Evolutionary conservation across 2,888 invertebrate genomes (phyloP).

Genomic region (Caenorhabditis sp.): DNA sequence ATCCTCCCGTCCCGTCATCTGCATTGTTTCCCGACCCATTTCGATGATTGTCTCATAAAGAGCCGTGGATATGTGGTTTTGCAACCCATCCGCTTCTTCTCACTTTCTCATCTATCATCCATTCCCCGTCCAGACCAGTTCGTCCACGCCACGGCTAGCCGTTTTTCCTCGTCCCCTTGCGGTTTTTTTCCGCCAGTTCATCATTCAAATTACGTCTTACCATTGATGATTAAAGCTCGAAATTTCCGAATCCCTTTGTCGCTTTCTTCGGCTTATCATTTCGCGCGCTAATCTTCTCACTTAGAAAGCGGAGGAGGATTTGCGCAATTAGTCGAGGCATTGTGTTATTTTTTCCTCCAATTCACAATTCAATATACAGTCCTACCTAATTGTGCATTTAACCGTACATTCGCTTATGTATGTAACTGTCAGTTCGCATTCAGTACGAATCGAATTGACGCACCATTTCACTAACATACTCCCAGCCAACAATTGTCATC

Average conservation of each 20-base stretch:
- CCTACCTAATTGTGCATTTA: slow-evolving; percentile 57
- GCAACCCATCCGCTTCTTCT: slow-evolving; percentile 26
- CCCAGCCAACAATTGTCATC: background rate
- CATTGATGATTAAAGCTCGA: no score
- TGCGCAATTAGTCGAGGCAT: no score
- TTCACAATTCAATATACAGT: slow-evolving; percentile 46
- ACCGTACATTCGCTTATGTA: slow-evolving; percentile 52
- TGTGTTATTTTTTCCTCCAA: no score
- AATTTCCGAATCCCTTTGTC: background rate
- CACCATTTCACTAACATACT: slow-evolving; percentile 43
- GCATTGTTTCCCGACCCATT: slow-evolving; percentile 27
- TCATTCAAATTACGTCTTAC: background rate
- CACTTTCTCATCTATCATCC: background rate
- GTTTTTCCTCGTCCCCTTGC: no score
- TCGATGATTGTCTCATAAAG: slow-evolving; percentile 55
- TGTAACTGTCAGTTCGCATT: slow-evolving; percentile 42
- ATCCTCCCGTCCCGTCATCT: background rate
- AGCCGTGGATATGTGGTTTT: slow-evolving; percentile 54
- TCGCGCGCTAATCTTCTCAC: slow-evolving; percentile 5
- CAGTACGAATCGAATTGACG: slow-evolving; percentile 53
- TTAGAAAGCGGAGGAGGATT: no score
- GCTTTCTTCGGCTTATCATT: background rate
- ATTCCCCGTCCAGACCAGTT: slow-evolving; percentile 27
- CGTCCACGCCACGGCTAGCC: background rate
- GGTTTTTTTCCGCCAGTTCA: no score